Base-by-base conservation (phyloP, 2,888 invertebrate species). In the Mesorhabditis spiculigera region DNA sequence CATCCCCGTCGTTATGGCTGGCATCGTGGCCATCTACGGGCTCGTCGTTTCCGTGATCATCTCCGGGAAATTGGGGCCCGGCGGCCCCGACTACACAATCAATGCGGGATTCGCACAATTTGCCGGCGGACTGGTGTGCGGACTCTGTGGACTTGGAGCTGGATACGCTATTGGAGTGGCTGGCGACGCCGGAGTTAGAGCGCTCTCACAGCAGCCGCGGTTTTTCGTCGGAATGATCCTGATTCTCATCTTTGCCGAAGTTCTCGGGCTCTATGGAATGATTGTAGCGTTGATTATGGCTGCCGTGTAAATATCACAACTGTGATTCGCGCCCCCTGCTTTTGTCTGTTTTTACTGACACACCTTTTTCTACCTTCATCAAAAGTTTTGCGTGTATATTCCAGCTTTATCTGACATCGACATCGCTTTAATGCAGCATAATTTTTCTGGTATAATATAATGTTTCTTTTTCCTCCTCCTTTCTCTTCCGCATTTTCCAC, bases 21-120 rank as follows among this genome's bases (percentile, higher is more conserved):
- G 97, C 94, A 98, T 98, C 88, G 93, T 98, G 88, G 98, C 96
- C 90, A 98, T 98, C 89, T 98, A 98, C 88, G 98, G 98, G 86
- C 90, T 99, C 87, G 98, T 99, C 82, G 95, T 99, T 82, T 94
- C 98, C 86, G 96, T 97, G 82, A 92, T 99, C 85, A 95, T 99
- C 87, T 93, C 95, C 82, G 94, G 95, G 87, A 90, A 78, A 70
- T 77, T 74, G 75, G 78, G 62, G 85, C 87, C 78, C 58, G 78
- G 75, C 42, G 74, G 75, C 13, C 42, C 68, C 5, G 75, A 79
- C n/a, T 85, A 86, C 75, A 79, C 81, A 5, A 78, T 86, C 71
- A 78, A 81, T 75, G 13, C 65, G 90, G 95, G 95, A 82, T 97
- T 97, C 90, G 90, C 93, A 86, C 95, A 97, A 88, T 90, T 98